Base-by-base conservation (phyloP, 2,888 invertebrate species). In the Eurytoma adleriae region DNA sequence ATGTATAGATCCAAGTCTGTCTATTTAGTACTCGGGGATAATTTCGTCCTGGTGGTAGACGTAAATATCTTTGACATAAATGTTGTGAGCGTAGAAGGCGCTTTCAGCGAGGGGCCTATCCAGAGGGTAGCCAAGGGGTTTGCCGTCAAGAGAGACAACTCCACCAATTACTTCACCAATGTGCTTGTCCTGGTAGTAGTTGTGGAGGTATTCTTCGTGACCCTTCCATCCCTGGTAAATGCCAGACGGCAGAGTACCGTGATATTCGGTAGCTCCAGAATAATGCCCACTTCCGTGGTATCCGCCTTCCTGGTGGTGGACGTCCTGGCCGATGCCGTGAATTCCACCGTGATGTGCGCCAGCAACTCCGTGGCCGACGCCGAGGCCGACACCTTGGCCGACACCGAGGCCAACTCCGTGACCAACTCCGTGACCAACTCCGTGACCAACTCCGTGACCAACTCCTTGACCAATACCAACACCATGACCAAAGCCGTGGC, bases 121-220 rank as follows among this genome's bases (percentile, higher is more conserved):
- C 82, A 93, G 87, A 10, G 94, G 94, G 90, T 91, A 94, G 72
- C 93, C 93, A 30, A 93, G 88, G 16, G 93, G 92, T 68, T 91
- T 91, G 84, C 91, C 91, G 79, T 92, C 92, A 20, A 92, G 85
- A 71, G 89, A 91, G 64, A 91, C 92, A 90, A 86, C 87, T 48
- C 89, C 89, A 52, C 90, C 90, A 64, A 90, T 89, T 30, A 88
- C 84, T 56, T 88, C 83, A 71, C 86, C 84, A 74, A 88, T 87
- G 74, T 85, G 86, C 61, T 86, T 85, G 79, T 82, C 84, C 56
- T 86, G 82, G 84, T 86, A 88, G 84, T 88, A 87, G 16, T 86
- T 83, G 81, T 85, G 85, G 80, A 90, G 85, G 78, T 84, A 73
- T 27, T 84, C 83, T 4, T 85, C 85, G 62, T 86, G 87, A 2